Conservation (phyloP, 2,113 vertebrate genomes). For the Myotis davidii region DNA sequence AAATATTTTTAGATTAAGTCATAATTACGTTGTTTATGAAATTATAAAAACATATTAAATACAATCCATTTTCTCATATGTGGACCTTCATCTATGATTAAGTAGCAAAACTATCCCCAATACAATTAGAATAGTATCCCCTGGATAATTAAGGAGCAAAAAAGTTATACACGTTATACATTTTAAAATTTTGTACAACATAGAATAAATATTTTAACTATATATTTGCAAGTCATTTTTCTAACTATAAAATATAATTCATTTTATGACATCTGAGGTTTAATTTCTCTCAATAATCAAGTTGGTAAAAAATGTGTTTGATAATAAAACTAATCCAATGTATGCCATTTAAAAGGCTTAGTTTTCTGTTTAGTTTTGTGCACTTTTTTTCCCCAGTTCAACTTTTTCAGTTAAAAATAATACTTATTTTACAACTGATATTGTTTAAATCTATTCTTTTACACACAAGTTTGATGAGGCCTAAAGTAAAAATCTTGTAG, state of each 20-base stretch:
- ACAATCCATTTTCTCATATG: not conserved
- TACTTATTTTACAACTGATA: constrained; percentile 11
- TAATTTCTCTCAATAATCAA: not conserved
- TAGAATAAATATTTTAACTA: not conserved
- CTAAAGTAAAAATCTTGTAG: constrained; percentile 8
- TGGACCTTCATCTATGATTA: constrained; percentile 49
- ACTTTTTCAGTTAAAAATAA: constrained; percentile 20
- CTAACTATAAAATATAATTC: not conserved
- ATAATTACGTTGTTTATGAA: constrained; percentile 54
- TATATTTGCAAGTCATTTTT: not conserved
- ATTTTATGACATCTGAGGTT: not conserved
- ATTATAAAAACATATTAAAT: constrained; percentile 50
- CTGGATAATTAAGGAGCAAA: not conserved
- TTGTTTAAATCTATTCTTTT: constrained; percentile 18
- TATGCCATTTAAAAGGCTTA: not conserved
- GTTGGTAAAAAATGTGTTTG: not conserved
- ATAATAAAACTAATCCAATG: not conserved
- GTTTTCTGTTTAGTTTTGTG: not conserved
- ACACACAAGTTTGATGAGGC: not conserved
- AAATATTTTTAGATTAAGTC: constrained; percentile 65
- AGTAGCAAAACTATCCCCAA: not conserved
- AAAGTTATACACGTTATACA: not conserved
- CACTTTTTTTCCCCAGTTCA: not conserved
- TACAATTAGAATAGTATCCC: not conserved
- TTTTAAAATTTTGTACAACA: not conserved